Percentiles rank a stretch among this genome's conserved stretches.
phyloP scores from a whole-genome alignment of 2,888 invertebrate genomes.

The Serrognathus titanus region DNA sequence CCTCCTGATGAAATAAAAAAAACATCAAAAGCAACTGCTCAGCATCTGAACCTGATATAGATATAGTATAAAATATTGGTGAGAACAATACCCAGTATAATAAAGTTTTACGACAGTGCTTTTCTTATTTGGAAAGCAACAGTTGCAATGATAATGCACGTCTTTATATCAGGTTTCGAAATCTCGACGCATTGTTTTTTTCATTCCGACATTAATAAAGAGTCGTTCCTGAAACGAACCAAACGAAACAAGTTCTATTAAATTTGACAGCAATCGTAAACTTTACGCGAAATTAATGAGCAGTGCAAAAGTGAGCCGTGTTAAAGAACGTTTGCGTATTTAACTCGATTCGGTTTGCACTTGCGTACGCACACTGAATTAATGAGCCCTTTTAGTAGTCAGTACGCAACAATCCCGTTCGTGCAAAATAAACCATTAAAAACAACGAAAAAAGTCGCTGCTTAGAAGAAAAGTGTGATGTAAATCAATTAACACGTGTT shows the following conservation, averaged over 20 bases:
- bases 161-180: constrained; percentile 11
- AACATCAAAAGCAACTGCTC: background rate
- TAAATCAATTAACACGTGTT: no score
- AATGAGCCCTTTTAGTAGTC: constrained; percentile 9
- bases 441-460: constrained; percentile 8
- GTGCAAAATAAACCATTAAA: constrained; percentile 14
- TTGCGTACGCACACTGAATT: constrained; percentile 14
- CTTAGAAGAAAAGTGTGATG: no score
- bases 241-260: constrained; percentile 26
- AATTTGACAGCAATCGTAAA: constrained; percentile 28
- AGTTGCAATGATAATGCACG: constrained; percentile 17
- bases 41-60: constrained; percentile 28
- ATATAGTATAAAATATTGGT: constrained; percentile 41
- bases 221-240: background rate
- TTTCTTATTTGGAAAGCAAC: constrained; percentile 15
- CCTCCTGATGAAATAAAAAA: background rate
- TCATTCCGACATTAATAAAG: background rate
- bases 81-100: constrained; percentile 40
- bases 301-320: constrained; percentile 15
- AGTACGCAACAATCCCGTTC: constrained; percentile 7
- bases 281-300: constrained; percentile 28
- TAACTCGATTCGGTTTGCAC: constrained; percentile 26
- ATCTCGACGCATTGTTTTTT: constrained; percentile 13
- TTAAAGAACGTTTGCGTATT: constrained; percentile 17
- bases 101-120: constrained; percentile 40